Percentiles rank a stretch among this genome's conserved stretches.
Evolutionary conservation across 2,797 vertebrate species (phyloP).

Genomic region (Micropoecilia bifurca): DNA sequence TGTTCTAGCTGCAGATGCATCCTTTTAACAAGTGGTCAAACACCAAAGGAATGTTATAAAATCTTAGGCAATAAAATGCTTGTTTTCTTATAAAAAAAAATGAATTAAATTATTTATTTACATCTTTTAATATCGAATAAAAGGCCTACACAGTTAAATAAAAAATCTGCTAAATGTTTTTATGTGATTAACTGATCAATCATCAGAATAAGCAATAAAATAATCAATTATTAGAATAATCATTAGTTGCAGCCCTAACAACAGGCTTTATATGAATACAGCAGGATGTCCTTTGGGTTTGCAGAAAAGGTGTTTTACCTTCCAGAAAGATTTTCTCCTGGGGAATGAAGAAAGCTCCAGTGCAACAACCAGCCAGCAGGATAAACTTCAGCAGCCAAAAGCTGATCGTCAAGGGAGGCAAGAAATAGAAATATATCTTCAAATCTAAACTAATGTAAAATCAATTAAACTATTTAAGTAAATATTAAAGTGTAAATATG

Average conservation of each 20-base stretch:
- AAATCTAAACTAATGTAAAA: neutral
- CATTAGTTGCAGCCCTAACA: neutral
- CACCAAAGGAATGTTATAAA: too few species aligned
- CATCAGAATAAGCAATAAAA: too few species aligned
- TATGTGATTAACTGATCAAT: too few species aligned
- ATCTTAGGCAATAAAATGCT: too few species aligned
- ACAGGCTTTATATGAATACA: neutral
- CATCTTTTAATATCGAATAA: too few species aligned
- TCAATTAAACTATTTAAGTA: neutral
- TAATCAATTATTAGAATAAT: too few species aligned
- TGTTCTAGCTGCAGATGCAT: too few species aligned
- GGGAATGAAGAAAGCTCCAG: conserved; percentile 94
- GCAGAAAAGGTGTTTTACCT: conserved; percentile 77
- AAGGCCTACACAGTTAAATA: too few species aligned
- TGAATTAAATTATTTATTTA: too few species aligned
- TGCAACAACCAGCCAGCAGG: conserved; percentile 88
- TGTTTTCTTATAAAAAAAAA: too few species aligned
- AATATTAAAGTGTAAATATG: neutral
- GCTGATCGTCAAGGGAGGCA: conserved; percentile 69
- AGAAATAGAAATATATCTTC: neutral
- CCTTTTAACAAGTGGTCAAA: too few species aligned
- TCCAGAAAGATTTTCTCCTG: conserved; percentile 90
- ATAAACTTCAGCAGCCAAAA: conserved; percentile 97
- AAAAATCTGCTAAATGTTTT: too few species aligned
- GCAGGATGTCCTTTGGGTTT: neutral